Evolutionary conservation across 2,113 vertebrate genomes (phyloP).

Genomic region (Gnathonemus echidnorhynchus): DNA sequence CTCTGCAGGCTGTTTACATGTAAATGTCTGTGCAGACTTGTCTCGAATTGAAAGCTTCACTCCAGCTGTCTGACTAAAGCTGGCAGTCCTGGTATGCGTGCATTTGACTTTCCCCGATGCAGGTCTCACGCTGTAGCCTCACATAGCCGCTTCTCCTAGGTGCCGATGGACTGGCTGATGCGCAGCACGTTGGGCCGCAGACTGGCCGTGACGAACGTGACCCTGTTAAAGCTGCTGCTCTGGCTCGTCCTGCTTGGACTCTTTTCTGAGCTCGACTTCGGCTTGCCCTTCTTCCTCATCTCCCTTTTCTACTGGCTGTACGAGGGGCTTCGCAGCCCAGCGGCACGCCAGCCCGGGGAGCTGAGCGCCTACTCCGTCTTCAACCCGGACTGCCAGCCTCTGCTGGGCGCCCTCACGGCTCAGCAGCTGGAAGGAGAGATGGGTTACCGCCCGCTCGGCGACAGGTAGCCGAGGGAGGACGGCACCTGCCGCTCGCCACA

Average conservation of each 20-base stretch:
- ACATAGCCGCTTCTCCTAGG: slow-evolving; percentile 33
- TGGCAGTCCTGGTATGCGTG: not conserved
- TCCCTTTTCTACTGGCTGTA: slow-evolving; percentile 90
- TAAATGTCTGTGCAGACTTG: not conserved
- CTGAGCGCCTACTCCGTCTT: slow-evolving; percentile 91
- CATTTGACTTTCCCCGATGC: not conserved
- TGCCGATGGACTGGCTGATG: slow-evolving; percentile 44
- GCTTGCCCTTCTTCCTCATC: slow-evolving; percentile 76
- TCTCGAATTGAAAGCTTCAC: not conserved
- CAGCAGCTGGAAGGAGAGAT: slow-evolving; percentile 88
- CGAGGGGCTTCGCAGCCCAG: slow-evolving; percentile 68
- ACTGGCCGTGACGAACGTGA: slow-evolving; percentile 53
- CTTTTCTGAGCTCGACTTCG: slow-evolving; percentile 80
- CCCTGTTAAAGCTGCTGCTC: slow-evolving; percentile 74
- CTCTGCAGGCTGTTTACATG: not conserved
- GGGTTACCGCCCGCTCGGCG: slow-evolving; percentile 61
- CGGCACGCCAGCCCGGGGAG: slow-evolving; percentile 64
- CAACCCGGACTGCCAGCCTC: slow-evolving; percentile 81
- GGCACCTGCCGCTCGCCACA: not conserved
- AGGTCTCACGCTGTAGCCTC: not conserved
- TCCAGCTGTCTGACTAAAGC: not conserved
- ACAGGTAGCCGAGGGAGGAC: slow-evolving; percentile 35
- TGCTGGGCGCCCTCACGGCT: slow-evolving; percentile 79
- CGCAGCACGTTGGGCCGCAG: slow-evolving; percentile 48
- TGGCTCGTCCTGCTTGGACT: slow-evolving; percentile 83